Conservation (phyloP, 2,113 vertebrate genomes). For the Leptobrachium leishanense region DNA sequence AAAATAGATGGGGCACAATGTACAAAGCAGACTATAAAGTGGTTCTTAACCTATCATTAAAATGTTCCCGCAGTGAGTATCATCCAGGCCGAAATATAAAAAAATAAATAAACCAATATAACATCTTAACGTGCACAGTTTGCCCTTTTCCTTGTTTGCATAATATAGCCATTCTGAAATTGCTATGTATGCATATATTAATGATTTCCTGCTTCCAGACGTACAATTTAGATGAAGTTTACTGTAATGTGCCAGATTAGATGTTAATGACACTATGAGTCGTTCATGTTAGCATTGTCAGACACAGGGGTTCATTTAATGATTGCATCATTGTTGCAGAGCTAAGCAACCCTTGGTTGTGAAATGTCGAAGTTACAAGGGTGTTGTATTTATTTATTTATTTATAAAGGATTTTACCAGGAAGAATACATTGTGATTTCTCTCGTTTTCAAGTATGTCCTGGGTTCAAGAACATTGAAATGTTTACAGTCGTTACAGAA, state of each 20-base stretch:
- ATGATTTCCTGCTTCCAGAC: slow-evolving; percentile 3
- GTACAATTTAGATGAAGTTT: not conserved
- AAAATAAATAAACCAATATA: not conserved
- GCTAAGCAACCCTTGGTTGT: slow-evolving; percentile 13
- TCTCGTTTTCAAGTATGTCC: no score
- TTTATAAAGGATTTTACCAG: no score
- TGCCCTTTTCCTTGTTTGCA: not conserved
- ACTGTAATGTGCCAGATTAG: slow-evolving; percentile 10
- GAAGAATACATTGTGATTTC: no score
- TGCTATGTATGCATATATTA: slow-evolving; percentile 19
- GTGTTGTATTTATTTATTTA: not conserved
- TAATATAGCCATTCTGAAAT: not conserved
- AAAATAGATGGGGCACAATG: not conserved
- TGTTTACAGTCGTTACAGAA: no score
- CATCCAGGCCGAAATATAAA: not conserved
- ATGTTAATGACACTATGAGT: slow-evolving; percentile 22
- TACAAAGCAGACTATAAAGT: not conserved
- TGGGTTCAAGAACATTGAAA: no score
- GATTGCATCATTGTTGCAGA: slow-evolving; percentile 26
- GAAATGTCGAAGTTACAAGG: not conserved
- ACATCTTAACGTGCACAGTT: not conserved
- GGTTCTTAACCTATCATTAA: not conserved
- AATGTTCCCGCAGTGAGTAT: not conserved
- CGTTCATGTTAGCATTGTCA: slow-evolving; percentile 7
- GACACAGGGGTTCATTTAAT: slow-evolving; percentile 2